Percentiles rank a stretch among this genome's conserved stretches.
Evolutionary conservation across 2,888 invertebrate genomes (phyloP).

Genomic region (Drosophila niveifrons): DNA sequence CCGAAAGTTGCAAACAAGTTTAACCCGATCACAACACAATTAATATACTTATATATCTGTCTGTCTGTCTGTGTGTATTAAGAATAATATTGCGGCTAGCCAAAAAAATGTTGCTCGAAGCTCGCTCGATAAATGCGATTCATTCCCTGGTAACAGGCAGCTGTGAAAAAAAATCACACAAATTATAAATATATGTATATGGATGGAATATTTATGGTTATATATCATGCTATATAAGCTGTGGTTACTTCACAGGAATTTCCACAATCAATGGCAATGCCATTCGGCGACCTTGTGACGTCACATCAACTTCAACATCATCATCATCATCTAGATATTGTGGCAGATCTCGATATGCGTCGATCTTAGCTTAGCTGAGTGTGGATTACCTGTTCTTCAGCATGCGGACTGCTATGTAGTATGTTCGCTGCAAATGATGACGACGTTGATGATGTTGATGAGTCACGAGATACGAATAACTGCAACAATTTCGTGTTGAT

Average conservation of each 20-base stretch:
- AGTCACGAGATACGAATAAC: conserved; percentile 25
- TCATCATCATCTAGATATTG: conserved; percentile 21
- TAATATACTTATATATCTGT: conserved; percentile 9
- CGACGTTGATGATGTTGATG: conserved; percentile 25
- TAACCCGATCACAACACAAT: conserved; percentile 63
- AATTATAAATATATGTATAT: conserved; percentile 31
- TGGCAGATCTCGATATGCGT: conserved; percentile 6
- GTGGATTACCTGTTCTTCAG: conserved; percentile 48
- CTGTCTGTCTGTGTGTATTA: conserved; percentile 11
- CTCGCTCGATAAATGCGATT: conserved; percentile 24
- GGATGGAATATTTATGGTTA: conserved; percentile 31
- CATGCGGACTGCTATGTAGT: conserved; percentile 36
- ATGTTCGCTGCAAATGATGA: conserved; percentile 16
- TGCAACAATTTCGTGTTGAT: conserved; percentile 28
- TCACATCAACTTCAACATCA: conserved; percentile 36
- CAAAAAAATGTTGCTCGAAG: conserved; percentile 44
- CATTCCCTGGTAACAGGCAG: conserved; percentile 53
- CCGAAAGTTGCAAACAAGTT: conserved; percentile 59
- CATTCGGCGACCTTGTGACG: conserved; percentile 70
- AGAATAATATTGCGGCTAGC: conserved; percentile 48
- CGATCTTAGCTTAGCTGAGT: conserved; percentile 8
- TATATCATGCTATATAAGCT: conserved; percentile 19
- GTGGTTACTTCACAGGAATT: conserved; percentile 68
- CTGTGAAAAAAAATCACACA: conserved; percentile 41
- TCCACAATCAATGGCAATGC: conserved; percentile 63